Conservation (phyloP, 2,797 vertebrate genomes). For the Parauchenoglanis ngamensis region DNA sequence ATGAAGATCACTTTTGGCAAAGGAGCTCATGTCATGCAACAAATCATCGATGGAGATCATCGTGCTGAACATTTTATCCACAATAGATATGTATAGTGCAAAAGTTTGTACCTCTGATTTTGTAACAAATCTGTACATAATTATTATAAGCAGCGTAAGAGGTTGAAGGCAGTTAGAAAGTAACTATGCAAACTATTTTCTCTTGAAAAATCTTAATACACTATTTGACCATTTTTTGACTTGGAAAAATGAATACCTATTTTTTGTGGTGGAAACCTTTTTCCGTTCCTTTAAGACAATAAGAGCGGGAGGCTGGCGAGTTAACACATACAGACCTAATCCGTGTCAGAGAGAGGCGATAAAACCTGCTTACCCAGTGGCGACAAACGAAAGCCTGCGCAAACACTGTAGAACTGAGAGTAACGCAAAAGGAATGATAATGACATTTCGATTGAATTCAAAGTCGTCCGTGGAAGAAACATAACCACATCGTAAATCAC, state of each 20-base stretch:
- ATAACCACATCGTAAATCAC: slow-evolving; percentile 48
- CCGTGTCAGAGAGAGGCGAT: slow-evolving; percentile 80
- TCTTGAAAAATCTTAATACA: neutral
- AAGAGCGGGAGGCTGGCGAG: slow-evolving; percentile 73
- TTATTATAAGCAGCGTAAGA: neutral
- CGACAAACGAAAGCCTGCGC: slow-evolving; percentile 77
- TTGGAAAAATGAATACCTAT: neutral
- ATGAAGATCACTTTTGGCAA: neutral
- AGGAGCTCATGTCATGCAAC: neutral
- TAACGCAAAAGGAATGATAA: slow-evolving; percentile 81
- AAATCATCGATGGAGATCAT: neutral
- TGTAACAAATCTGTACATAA: neutral
- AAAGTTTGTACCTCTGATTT: neutral
- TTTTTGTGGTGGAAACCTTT: slow-evolving; percentile 51
- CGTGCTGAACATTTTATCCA: neutral
- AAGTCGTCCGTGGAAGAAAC: slow-evolving; percentile 51
- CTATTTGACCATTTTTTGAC: neutral
- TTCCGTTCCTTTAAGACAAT: slow-evolving; percentile 82
- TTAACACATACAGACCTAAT: slow-evolving; percentile 67
- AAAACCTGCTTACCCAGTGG: slow-evolving; percentile 81
- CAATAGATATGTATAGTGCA: neutral
- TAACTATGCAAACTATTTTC: neutral
- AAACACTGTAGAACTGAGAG: slow-evolving; percentile 73
- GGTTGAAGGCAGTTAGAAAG: neutral
- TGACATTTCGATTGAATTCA: slow-evolving; percentile 71